Evolutionary conservation across 2,797 vertebrate species (phyloP).

Genomic region (Merluccius polli): DNA sequence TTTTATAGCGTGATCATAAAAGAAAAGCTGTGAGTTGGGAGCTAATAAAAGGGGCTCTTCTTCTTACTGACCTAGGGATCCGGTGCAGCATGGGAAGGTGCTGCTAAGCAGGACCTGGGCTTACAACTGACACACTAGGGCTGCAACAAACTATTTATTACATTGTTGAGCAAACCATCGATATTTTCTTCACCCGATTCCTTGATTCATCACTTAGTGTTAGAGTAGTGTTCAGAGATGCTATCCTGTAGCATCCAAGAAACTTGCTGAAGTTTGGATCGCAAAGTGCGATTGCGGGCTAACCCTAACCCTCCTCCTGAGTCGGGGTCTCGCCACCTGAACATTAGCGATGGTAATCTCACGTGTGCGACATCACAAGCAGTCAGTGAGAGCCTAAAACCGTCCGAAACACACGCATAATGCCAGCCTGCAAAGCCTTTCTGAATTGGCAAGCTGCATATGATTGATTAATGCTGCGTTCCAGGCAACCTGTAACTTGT

Average conservation of each 20-base stretch:
- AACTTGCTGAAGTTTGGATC: background rate
- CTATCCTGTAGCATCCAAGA: background rate
- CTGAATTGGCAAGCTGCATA: too few relatives aligned
- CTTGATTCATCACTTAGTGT: background rate
- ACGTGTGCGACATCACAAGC: too few relatives aligned
- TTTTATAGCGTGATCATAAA: conserved; percentile 37
- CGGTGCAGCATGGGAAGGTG: background rate
- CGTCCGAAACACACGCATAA: too few relatives aligned
- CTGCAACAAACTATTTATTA: background rate
- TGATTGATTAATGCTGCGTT: too few relatives aligned
- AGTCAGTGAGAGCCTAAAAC: too few relatives aligned
- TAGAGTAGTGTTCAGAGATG: background rate
- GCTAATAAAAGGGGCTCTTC: background rate
- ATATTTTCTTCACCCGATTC: background rate
- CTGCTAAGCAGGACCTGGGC: background rate
- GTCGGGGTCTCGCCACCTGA: too few relatives aligned
- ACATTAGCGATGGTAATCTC: too few relatives aligned
- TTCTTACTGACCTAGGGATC: background rate
- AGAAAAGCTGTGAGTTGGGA: conserved; percentile 13
- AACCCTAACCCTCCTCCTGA: too few relatives aligned
- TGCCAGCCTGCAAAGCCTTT: too few relatives aligned
- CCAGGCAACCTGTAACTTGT: too few relatives aligned
- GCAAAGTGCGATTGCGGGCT: too few relatives aligned
- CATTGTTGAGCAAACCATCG: background rate
- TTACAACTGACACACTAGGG: background rate